Percentiles rank a stretch among this genome's conserved stretches.
Conservation (phyloP, 2,113 vertebrate genomes). For the Candoia aspera region DNA sequence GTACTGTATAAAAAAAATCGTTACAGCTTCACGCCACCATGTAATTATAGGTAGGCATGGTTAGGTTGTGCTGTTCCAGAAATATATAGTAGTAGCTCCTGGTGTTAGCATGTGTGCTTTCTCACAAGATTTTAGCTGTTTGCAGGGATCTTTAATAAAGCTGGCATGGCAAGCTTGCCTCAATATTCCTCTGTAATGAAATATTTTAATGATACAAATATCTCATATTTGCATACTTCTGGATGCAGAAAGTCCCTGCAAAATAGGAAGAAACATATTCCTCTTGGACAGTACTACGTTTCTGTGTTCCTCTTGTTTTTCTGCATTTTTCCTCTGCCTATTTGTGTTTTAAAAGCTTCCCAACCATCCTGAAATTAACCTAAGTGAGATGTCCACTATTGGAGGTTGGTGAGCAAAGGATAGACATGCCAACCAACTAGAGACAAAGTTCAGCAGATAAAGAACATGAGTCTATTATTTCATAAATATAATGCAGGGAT, state of each 20-base stretch:
- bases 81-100: neutral
- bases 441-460: slow-evolving; percentile 1
- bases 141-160: neutral
- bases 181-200: neutral
- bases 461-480: slow-evolving; percentile 42
- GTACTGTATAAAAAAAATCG: neutral
- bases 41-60: neutral
- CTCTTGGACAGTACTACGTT: neutral
- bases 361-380: neutral
- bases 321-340: too few relatives aligned
- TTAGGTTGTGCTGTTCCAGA: neutral
- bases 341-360: neutral
- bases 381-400: neutral
- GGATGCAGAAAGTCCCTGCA: neutral
- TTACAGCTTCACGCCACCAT: neutral
- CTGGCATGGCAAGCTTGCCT: neutral
- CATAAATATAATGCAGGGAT: slow-evolving; percentile 51
- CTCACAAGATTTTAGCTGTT: neutral
- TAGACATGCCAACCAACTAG: neutral
- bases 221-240: neutral
- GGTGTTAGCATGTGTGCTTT: neutral
- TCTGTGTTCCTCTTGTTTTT: neutral
- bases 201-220: neutral
- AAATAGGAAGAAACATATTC: neutral
- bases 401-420: neutral